Conservation (phyloP, 2,888 invertebrate species). For the Antheraea yamamai region DNA sequence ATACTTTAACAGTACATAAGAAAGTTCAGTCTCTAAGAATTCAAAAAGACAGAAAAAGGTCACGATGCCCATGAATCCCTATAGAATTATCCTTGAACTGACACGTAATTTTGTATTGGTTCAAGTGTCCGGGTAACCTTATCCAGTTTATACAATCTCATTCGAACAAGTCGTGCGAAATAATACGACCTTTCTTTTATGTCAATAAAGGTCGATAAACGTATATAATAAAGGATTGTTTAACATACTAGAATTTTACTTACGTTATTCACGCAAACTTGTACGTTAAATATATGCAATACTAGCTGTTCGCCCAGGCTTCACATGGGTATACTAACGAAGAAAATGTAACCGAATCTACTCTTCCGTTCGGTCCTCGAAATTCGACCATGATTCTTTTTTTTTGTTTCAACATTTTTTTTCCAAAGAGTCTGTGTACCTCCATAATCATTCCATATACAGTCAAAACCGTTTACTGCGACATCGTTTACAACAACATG, state of each 20-base stretch:
- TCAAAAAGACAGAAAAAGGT: not conserved
- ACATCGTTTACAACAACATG: no score
- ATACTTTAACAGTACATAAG: conserved; percentile 35
- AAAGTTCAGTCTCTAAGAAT: conserved; percentile 47
- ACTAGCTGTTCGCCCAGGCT: no score
- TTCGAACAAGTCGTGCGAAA: conserved; percentile 27
- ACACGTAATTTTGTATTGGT: conserved; percentile 14
- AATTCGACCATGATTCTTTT: no score
- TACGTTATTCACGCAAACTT: not conserved
- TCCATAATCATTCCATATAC: no score
- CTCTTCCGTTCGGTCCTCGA: no score
- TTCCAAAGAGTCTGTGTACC: no score
- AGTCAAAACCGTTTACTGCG: no score
- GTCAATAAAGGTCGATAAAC: conserved; percentile 26
- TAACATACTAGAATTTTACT: not conserved
- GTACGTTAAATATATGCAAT: not conserved
- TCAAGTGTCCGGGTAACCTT: conserved; percentile 14
- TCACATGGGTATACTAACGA: no score
- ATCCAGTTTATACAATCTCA: conserved; percentile 19
- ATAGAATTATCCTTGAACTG: not conserved
- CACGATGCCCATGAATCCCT: not conserved
- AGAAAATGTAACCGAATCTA: no score
- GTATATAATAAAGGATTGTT: conserved; percentile 19
- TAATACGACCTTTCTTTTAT: conserved; percentile 27
- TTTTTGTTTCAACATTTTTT: no score